Evolutionary conservation across 2,888 invertebrate species (phyloP).

Genomic region (Leptogaster cylindrica): DNA sequence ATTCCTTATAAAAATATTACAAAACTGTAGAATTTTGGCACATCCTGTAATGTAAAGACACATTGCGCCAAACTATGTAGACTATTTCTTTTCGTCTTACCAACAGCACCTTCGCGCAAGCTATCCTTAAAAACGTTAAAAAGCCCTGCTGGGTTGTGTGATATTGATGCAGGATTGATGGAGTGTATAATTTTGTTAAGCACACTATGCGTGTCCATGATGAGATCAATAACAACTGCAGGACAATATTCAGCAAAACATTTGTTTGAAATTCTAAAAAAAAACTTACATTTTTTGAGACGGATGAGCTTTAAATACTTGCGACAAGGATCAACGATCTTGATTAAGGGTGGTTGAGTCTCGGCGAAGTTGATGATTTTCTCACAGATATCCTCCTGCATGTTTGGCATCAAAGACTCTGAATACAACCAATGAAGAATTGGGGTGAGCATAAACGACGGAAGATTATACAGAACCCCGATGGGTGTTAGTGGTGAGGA

Average conservation of each 20-base stretch:
- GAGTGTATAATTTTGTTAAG: slow-evolving; percentile 68
- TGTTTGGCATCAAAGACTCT: slow-evolving; percentile 68
- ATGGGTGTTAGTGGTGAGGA: slow-evolving; percentile 61
- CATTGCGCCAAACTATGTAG: background rate
- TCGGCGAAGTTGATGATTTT: slow-evolving; percentile 65
- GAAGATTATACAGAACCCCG: slow-evolving; percentile 66
- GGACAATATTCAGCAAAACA: slow-evolving; percentile 47
- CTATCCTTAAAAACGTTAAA: slow-evolving; percentile 70
- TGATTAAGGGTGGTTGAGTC: slow-evolving; percentile 65
- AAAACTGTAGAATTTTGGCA: slow-evolving; percentile 67
- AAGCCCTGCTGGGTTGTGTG: slow-evolving; percentile 66
- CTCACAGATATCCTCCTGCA: slow-evolving; percentile 67
- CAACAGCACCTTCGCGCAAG: slow-evolving; percentile 68
- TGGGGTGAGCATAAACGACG: slow-evolving; percentile 68
- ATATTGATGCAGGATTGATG: slow-evolving; percentile 63
- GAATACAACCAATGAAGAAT: slow-evolving; percentile 71
- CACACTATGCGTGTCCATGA: slow-evolving; percentile 70
- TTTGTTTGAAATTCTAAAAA: background rate
- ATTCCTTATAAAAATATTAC: slow-evolving; percentile 70
- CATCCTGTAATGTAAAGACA: slow-evolving; percentile 56
- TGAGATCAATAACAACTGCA: slow-evolving; percentile 69
- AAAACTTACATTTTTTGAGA: slow-evolving; percentile 68
- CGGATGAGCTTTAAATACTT: slow-evolving; percentile 69
- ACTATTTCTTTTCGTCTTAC: slow-evolving; percentile 54
- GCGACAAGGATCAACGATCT: slow-evolving; percentile 66